These are phyloP conservation scores for Rhagologus leucostigma DNA, from an alignment of 2,113 vertebrate species.

Conservation along the genomic window DNA sequence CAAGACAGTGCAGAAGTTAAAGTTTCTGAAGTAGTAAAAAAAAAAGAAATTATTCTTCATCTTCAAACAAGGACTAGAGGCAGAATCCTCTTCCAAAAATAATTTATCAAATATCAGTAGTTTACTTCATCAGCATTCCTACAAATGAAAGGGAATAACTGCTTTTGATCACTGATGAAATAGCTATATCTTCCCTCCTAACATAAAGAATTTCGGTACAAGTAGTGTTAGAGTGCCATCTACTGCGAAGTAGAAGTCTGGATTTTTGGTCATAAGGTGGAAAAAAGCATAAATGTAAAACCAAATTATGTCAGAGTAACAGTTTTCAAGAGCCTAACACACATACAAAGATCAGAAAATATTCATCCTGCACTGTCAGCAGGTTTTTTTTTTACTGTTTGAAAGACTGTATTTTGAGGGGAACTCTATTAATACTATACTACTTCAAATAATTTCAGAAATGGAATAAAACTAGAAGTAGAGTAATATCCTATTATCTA, in stretches of 20 bases:
- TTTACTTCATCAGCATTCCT: background rate
- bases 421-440: background rate
- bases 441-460: background rate
- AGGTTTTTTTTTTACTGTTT: background rate
- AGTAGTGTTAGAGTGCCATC: conserved; percentile 3
- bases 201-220: background rate
- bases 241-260: background rate
- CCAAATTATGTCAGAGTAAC: background rate
- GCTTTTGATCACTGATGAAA: background rate
- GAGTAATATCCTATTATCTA: background rate
- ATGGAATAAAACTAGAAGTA: background rate
- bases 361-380: background rate
- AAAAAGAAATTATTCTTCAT: background rate
- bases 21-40: background rate
- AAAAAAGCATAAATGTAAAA: background rate
- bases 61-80: background rate
- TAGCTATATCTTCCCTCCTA: background rate
- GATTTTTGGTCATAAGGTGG: background rate
- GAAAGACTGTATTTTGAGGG: accelerated
- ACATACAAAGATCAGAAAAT: background rate
- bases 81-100: background rate
- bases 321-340: background rate
- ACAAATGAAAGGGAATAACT: background rate
- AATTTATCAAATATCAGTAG: background rate
- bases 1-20: background rate